Evolutionary conservation across 2,113 vertebrate species (phyloP).

Genomic region (Aix galericulata): DNA sequence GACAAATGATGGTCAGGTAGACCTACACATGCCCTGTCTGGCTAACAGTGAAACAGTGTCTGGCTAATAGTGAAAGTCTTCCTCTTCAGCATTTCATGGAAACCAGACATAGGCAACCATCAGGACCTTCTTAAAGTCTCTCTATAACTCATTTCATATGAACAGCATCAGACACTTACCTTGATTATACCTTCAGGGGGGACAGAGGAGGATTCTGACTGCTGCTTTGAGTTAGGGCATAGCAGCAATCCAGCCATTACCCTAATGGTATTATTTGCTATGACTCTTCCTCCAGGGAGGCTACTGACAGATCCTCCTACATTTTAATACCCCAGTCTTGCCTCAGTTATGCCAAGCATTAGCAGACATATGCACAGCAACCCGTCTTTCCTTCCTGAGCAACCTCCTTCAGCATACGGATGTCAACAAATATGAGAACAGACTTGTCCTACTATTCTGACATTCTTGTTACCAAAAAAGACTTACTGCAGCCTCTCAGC

Average conservation of each 20-base stretch:
- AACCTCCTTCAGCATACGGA: not conserved
- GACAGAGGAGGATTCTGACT: not conserved
- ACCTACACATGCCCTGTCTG: not conserved
- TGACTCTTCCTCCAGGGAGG: not conserved
- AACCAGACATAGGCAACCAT: not conserved
- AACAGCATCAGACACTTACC: not conserved
- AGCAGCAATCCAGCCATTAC: not conserved
- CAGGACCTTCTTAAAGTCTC: not conserved
- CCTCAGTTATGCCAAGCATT: not conserved
- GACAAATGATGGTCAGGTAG: not conserved
- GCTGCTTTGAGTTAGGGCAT: not conserved
- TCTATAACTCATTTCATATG: not conserved
- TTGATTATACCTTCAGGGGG: not conserved
- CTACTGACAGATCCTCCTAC: not conserved
- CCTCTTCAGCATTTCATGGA: not conserved
- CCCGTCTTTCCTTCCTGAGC: slow-evolving; percentile 1
- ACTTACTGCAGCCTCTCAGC: slow-evolving; percentile 31
- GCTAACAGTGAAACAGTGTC: not conserved
- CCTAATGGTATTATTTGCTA: not conserved
- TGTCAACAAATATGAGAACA: slow-evolving; percentile 52
- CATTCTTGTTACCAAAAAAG: slow-evolving; percentile 53
- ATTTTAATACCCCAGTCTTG: not conserved
- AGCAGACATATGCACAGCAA: not conserved
- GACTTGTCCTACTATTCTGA: slow-evolving; percentile 23
- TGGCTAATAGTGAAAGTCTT: not conserved